These are phyloP conservation scores for Pipistrellus nathusii DNA, from an alignment of 2,797 vertebrate genomes.

Conservation along the genomic window DNA sequence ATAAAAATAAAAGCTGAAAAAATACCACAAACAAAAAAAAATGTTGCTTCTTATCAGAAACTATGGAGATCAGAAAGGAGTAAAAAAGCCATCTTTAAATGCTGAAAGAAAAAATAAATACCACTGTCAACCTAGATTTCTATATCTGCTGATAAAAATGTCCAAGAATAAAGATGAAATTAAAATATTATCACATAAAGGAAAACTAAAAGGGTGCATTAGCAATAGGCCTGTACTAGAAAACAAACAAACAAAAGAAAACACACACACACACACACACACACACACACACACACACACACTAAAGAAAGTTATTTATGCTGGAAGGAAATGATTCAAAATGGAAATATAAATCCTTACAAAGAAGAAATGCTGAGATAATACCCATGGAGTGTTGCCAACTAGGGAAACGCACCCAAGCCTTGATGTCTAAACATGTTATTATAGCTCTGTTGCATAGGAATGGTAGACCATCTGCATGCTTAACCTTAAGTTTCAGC, in stretches of 20 bases:
- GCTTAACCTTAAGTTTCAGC: neutral
- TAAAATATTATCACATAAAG: neutral
- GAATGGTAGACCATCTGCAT: neutral
- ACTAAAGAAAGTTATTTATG: neutral
- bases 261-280: too few species aligned
- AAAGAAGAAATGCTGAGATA: neutral
- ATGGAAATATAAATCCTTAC: neutral
- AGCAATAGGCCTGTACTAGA: neutral
- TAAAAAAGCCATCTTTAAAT: neutral
- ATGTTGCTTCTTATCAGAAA: neutral
- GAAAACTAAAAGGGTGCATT: neutral
- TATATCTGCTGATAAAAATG: neutral
- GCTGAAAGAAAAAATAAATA: neutral
- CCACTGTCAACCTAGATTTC: neutral
- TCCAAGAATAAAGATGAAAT: neutral
- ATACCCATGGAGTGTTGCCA: neutral
- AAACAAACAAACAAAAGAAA: neutral
- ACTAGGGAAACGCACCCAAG: neutral
- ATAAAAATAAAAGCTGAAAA: too few species aligned
- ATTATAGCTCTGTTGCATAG: neutral
- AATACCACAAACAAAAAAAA: neutral
- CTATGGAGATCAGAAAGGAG: neutral
- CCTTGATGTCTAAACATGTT: neutral
- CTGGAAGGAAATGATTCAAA: neutral
- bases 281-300: too few species aligned